phyloP scores from a whole-genome alignment of 2,797 vertebrate species.

The Glossophaga mutica region DNA sequence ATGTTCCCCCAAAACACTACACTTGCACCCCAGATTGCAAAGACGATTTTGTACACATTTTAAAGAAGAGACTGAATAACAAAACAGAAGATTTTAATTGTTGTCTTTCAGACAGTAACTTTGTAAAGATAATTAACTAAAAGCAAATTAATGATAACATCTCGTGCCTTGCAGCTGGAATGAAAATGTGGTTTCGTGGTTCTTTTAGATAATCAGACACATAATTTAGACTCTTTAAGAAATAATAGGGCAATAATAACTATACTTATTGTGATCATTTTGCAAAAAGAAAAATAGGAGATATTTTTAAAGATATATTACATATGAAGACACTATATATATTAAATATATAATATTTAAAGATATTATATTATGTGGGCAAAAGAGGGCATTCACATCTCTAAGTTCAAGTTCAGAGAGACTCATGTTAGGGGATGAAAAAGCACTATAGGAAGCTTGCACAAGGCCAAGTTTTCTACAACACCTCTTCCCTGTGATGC shows the following conservation, averaged over 20 bases:
- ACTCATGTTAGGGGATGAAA: neutral
- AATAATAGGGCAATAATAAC: neutral
- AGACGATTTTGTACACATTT: constrained; percentile 18
- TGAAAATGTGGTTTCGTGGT: neutral
- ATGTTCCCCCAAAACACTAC: neutral
- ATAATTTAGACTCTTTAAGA: neutral
- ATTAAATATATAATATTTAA: neutral
- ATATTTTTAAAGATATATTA: neutral
- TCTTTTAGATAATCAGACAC: neutral
- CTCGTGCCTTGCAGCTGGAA: neutral
- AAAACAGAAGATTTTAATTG: neutral
- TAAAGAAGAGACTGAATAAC: neutral
- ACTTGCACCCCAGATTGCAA: neutral
- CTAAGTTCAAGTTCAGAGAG: neutral
- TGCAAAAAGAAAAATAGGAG: neutral
- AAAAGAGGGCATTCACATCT: neutral
- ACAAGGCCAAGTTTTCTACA: neutral
- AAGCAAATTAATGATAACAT: neutral
- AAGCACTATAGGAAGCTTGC: constrained; percentile 11
- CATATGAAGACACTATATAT: neutral
- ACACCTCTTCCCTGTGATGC: constrained; percentile 53
- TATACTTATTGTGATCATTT: neutral
- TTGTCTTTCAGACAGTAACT: neutral
- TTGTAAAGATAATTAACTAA: constrained; percentile 20
- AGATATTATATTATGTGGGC: neutral